A percentile compares a stretch with the other conserved stretches of the same genome.
Evolutionary conservation across 2,888 invertebrate species (phyloP).

Genomic region (Frankliniella fusca): DNA sequence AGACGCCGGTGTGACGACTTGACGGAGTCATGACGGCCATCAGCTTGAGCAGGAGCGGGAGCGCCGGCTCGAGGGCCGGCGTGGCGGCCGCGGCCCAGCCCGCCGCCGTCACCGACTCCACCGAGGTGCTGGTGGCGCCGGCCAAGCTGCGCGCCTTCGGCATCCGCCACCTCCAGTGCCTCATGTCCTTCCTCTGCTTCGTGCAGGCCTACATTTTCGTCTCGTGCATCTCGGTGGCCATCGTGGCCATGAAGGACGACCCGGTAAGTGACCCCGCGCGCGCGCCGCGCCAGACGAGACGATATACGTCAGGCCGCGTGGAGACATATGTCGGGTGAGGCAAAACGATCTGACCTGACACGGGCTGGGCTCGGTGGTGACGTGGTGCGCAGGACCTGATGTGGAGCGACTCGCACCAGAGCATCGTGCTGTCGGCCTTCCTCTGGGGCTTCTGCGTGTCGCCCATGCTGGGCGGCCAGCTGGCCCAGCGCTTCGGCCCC

Average conservation of each 20-base stretch:
- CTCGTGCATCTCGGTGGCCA: constrained; percentile 14
- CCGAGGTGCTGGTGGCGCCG: neutral
- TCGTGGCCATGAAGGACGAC: constrained; percentile 13
- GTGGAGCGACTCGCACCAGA: neutral
- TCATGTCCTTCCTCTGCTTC: constrained; percentile 8
- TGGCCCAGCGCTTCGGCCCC: neutral
- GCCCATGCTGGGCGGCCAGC: neutral
- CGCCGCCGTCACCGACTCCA: neutral
- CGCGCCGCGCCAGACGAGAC: neutral
- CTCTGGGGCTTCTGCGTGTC: constrained; percentile 15
- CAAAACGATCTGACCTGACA: neutral
- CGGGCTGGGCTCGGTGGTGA: neutral
- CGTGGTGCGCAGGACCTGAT: neutral
- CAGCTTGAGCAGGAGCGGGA: too few relatives aligned
- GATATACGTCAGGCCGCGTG: too few relatives aligned
- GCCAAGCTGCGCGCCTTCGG: neutral
- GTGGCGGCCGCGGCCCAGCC: neutral
- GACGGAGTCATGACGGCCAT: too few relatives aligned
- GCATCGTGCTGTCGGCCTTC: constrained; percentile 2
- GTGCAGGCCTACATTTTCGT: constrained; percentile 4
- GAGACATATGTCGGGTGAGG: neutral
- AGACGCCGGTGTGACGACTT: too few relatives aligned
- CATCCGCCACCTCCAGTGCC: neutral
- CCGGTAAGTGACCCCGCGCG: neutral
- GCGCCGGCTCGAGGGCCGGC: too few relatives aligned